Percentiles rank a stretch among this genome's conserved stretches.
Conservation (phyloP, 1,140 invertebrate genomes). For the Rhagoletis pomonella region DNA sequence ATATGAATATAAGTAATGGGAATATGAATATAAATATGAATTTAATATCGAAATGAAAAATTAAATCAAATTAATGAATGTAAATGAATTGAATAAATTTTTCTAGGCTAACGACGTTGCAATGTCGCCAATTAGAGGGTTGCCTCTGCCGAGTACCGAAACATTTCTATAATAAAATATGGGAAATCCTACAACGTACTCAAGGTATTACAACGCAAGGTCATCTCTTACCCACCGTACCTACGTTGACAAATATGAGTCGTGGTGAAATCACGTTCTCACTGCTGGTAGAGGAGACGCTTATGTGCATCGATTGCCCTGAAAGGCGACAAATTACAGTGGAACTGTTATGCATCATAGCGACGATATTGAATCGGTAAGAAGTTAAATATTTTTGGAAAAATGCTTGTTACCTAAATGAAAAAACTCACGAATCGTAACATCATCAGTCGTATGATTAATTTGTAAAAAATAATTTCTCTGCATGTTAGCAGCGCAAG, state of each 20-base stretch:
- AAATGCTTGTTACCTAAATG: neutral
- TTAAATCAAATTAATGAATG: neutral
- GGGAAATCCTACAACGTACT: constrained; percentile 93
- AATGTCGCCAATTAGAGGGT: constrained; percentile 93
- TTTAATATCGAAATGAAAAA: neutral
- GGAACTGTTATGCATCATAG: constrained; percentile 94
- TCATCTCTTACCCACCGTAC: constrained; percentile 90
- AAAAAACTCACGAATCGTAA: neutral
- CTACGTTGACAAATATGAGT: constrained; percentile 96
- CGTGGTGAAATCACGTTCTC: constrained; percentile 97
- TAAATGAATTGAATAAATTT: neutral
- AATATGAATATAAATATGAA: no score
- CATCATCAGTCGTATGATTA: no score
- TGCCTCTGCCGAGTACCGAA: constrained; percentile 95
- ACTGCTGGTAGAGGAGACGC: constrained; percentile 93
- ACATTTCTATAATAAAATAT: constrained; percentile 96
- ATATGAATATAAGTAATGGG: no score
- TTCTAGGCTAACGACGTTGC: constrained; percentile 81
- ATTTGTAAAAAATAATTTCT: no score
- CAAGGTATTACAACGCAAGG: constrained; percentile 91
- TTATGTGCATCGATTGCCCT: constrained; percentile 90
- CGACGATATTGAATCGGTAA: constrained; percentile 87
- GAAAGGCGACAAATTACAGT: constrained; percentile 96
- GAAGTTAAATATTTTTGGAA: neutral
- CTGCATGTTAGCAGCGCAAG: no score